phyloP scores from a whole-genome alignment of 2,113 vertebrate species.

The Perca schrenkii region DNA sequence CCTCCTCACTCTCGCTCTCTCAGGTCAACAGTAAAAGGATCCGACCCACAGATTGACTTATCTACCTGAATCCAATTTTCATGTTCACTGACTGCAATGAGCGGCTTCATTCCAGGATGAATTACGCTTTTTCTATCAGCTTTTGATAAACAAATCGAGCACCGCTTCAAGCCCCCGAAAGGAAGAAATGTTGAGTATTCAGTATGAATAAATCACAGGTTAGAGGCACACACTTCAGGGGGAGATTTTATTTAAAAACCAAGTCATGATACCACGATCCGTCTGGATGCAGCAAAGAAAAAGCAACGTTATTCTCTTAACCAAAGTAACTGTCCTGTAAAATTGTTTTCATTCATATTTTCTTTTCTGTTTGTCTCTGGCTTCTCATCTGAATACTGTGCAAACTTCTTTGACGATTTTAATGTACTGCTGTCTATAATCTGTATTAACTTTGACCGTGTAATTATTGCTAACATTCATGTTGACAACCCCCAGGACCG shows the following conservation, averaged over 20 bases:
- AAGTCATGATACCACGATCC: slow-evolving; percentile 30
- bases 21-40: slow-evolving; percentile 82
- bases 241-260: slow-evolving; percentile 58
- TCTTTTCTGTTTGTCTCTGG: slow-evolving; percentile 22
- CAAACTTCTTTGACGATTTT: no score
- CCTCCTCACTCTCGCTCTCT: slow-evolving; percentile 54
- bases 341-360: slow-evolving; percentile 23
- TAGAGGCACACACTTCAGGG: slow-evolving; percentile 52
- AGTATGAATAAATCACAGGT: slow-evolving; percentile 77
- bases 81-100: slow-evolving; percentile 86
- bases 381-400: slow-evolving; percentile 1
- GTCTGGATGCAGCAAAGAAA: slow-evolving; percentile 27
- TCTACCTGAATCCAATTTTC: slow-evolving; percentile 87
- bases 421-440: no score
- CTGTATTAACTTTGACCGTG: no score
- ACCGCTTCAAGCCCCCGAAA: slow-evolving; percentile 66
- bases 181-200: slow-evolving; percentile 63
- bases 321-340: slow-evolving; percentile 32
- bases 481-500: no score
- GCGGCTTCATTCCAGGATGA: slow-evolving; percentile 81
- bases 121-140: slow-evolving; percentile 83
- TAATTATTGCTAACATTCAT: no score
- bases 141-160: slow-evolving; percentile 84
- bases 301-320: slow-evolving; percentile 33
- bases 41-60: slow-evolving; percentile 83